A percentile compares a stretch with the other conserved stretches of the same genome.
Conservation (phyloP, 2,888 invertebrate genomes). For the Drosophila atripex region DNA sequence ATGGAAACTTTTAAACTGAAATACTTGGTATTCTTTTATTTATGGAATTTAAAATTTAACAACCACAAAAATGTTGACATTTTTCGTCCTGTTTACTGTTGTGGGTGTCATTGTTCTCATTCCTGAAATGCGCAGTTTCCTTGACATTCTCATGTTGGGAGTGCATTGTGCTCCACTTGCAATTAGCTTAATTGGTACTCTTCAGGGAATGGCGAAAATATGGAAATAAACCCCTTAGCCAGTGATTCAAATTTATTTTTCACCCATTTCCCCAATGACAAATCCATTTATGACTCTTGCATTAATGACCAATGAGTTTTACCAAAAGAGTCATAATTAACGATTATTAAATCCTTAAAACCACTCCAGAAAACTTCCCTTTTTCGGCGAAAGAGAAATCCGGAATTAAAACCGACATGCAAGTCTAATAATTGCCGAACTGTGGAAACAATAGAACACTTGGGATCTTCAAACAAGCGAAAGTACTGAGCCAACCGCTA, state of each 20-base stretch:
- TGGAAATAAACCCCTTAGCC: constrained; percentile 5
- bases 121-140: constrained; percentile 1
- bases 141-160: not conserved
- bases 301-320: not conserved
- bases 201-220: not conserved
- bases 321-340: not conserved
- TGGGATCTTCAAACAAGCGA: constrained; percentile 29
- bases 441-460: constrained; percentile 50
- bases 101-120: not conserved
- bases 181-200: constrained; percentile 25
- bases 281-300: too few relatives aligned
- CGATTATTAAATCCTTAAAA: not conserved
- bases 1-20: not conserved
- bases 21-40: not conserved
- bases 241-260: not conserved
- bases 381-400: not conserved
- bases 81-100: not conserved
- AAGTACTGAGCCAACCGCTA: constrained; percentile 27
- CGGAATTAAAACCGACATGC: constrained; percentile 5
- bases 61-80: not conserved
- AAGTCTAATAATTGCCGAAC: constrained; percentile 24
- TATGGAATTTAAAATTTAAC: not conserved
- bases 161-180: constrained; percentile 3
- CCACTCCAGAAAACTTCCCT: not conserved
- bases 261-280: not conserved